Evolutionary conservation across 2,888 invertebrate genomes (phyloP), one percentile per base, ranked within the genome.

Genomic region (Mayetiola destructor): DNA sequence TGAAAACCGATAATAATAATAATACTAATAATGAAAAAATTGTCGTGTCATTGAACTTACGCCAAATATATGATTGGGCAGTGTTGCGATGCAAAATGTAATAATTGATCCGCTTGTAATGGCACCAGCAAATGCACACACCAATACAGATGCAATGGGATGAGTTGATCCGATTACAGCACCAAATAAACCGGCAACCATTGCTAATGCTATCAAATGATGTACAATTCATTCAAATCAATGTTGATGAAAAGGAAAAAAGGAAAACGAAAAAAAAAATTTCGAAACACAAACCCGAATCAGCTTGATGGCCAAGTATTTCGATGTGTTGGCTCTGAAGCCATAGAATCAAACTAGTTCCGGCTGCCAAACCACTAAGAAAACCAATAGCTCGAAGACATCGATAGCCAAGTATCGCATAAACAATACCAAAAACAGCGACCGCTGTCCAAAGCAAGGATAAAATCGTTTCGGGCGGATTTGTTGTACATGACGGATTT

Each of bases 301-400:
- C 73, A 10, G 69, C 71, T 42, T 71, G 72, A 61, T 69, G 70
- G 54, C 86, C 88, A 66, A 85, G 81, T 56, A 81, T 76, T 14
- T 86, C 85, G 70, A 90, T 79, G 60, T 88, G 75, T 64, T 84
- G 80, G 66, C 88, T 86, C 70, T 88, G 88, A 55, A 85, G 75
- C 68, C 88, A 87, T 65, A 90, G 90, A 40, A 89, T 85, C 61
- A 88, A 80, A 60, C 85, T 80, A 55, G 88, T 82, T 16, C 86
- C 89, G 68, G 88, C 90, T 60, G 88, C 83, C 69, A 90, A 85
- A 32, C 91, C 91, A 54, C 88, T 90, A 56, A 90, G 76, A 70
- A 91, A 91, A 81, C 90, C 88, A 60, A 85, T 82, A 14, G 87
- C 87, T 70, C 89, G 88, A 72, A 90, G 86, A 70, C 88, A 89